Conservation (phyloP, 2,888 invertebrate genomes). For the Pammene fasciana region DNA sequence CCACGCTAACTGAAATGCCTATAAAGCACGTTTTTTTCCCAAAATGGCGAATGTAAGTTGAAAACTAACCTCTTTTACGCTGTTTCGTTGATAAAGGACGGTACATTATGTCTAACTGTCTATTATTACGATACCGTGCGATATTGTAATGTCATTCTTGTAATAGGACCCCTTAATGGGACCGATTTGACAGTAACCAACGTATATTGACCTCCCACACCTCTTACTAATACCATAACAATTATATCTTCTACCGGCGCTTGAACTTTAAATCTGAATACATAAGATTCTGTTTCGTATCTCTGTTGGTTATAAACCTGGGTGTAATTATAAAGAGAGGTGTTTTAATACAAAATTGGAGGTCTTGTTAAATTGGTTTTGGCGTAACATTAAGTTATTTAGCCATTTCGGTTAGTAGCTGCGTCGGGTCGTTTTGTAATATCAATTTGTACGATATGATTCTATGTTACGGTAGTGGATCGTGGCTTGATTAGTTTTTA, state of each 20-base stretch:
- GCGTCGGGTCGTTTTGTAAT: conserved; percentile 66
- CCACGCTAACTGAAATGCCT: conserved; percentile 32
- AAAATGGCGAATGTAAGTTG: not conserved
- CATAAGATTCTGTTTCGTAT: conserved; percentile 31
- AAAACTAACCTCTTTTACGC: not conserved
- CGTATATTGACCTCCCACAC: conserved; percentile 49
- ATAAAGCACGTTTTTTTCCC: not conserved
- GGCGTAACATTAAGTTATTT: conserved; percentile 72
- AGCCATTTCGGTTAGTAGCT: conserved; percentile 71
- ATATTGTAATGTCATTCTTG: conserved; percentile 67
- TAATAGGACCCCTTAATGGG: conserved; percentile 70
- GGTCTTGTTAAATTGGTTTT: conserved; percentile 51
- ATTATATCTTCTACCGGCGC: conserved; percentile 44
- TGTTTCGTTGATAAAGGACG: not conserved
- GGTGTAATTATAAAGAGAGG: conserved; percentile 46
- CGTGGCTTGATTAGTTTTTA: too few relatives aligned
- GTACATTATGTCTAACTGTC: conserved; percentile 24
- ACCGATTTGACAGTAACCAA: conserved; percentile 62
- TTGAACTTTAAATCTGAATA: not conserved
- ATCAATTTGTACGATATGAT: conserved; percentile 60
- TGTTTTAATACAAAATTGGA: conserved; percentile 52
- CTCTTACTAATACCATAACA: conserved; percentile 47
- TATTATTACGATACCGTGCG: conserved; percentile 37
- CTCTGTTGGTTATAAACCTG: conserved; percentile 36
- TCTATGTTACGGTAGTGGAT: conserved; percentile 48